These are phyloP conservation scores for Serrognathus titanus DNA, from an alignment of 2,888 invertebrate genomes.

Conservation along the genomic window DNA sequence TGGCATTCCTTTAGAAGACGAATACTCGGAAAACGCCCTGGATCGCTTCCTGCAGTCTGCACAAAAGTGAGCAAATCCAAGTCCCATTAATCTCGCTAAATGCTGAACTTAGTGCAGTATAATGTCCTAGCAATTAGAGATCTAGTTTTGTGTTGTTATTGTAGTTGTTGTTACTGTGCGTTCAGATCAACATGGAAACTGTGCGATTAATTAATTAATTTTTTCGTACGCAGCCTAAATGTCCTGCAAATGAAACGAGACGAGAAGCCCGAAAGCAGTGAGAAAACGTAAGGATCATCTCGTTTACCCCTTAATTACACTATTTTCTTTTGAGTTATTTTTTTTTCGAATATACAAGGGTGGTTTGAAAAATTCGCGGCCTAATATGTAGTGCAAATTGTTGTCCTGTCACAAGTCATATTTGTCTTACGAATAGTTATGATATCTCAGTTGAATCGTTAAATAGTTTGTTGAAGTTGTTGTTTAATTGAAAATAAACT, in stretches of 20 bases:
- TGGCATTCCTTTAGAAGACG: constrained; percentile 52
- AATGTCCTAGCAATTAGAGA: background rate
- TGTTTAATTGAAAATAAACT: too few relatives aligned
- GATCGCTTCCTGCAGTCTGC: constrained; percentile 65
- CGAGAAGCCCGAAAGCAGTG: constrained; percentile 15
- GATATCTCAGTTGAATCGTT: too few relatives aligned
- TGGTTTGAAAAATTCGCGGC: too few relatives aligned
- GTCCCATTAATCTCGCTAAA: background rate
- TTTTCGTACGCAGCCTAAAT: constrained; percentile 18
- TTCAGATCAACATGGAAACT: too few relatives aligned
- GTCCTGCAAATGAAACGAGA: constrained; percentile 17
- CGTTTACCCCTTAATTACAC: too few relatives aligned
- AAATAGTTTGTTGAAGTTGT: too few relatives aligned
- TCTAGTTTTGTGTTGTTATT: constrained; percentile 1
- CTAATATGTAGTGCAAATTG: too few relatives aligned
- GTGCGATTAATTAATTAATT: constrained; percentile 2
- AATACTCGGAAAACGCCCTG: constrained; percentile 65
- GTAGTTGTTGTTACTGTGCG: background rate
- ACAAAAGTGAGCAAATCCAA: constrained; percentile 60
- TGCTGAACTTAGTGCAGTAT: constrained; percentile 10
- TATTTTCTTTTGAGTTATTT: too few relatives aligned
- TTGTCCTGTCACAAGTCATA: too few relatives aligned
- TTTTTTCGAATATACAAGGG: too few relatives aligned
- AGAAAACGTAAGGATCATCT: constrained; percentile 16
- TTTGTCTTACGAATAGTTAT: too few relatives aligned